These are phyloP conservation scores for Helicolenus hilgendorfi DNA, from an alignment of 2,797 vertebrate species.

Conservation along the genomic window DNA sequence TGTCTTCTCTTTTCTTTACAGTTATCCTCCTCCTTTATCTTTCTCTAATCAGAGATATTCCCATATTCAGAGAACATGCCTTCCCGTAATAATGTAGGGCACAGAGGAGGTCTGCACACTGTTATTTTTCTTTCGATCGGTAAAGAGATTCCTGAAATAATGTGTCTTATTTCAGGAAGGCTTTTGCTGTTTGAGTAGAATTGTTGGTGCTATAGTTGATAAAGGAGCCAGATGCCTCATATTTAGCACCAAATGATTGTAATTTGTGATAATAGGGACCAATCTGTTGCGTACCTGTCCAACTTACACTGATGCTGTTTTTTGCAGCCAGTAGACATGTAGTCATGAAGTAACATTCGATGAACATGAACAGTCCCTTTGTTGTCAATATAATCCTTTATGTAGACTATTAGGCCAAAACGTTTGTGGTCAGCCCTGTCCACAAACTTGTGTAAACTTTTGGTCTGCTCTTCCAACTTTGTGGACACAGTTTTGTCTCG, in stretches of 20 bases:
- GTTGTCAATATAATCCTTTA: background rate
- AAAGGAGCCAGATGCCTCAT: conserved; percentile 22
- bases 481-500: background rate
- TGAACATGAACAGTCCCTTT: background rate
- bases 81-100: background rate
- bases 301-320: background rate
- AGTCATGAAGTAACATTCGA: background rate
- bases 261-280: conserved; percentile 11
- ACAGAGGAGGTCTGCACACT: background rate
- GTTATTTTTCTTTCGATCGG: background rate
- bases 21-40: conserved; percentile 26
- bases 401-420: background rate
- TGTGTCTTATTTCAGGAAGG: background rate
- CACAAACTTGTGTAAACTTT: background rate
- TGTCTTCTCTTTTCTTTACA: background rate
- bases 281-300: conserved; percentile 8
- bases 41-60: conserved; percentile 19
- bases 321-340: background rate
- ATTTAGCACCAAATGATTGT: background rate
- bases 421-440: background rate
- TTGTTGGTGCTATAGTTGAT: too few relatives aligned
- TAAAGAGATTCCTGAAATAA: background rate
- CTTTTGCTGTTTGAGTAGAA: background rate
- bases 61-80: background rate
- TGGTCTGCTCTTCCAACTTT: background rate